A percentile compares a stretch with the other conserved stretches of the same genome.
phyloP scores from a whole-genome alignment of 2,888 invertebrate genomes.

The Acleris literana region DNA sequence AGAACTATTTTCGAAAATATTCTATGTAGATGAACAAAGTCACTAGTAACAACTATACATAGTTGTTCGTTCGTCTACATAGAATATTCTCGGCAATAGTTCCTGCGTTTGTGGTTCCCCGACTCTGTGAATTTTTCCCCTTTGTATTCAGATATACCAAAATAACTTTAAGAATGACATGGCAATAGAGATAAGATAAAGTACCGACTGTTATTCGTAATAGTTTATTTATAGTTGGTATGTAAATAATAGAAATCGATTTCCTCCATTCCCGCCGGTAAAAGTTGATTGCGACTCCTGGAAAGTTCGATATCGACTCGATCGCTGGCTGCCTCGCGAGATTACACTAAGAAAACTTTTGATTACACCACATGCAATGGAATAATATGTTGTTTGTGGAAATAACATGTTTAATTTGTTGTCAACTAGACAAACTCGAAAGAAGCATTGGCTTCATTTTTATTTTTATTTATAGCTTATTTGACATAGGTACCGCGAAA shows the following conservation, averaged over 20 bases:
- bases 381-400: no score
- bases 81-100: no score
- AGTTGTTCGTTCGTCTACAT: no score
- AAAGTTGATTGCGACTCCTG: constrained; percentile 13
- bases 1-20: no score
- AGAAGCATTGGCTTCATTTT: background rate
- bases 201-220: background rate
- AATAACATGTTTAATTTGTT: no score
- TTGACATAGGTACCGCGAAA: background rate
- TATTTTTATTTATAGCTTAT: background rate
- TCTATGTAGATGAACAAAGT: no score
- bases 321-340: constrained; percentile 13
- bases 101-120: no score
- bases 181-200: constrained; percentile 8
- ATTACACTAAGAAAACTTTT: constrained; percentile 31
- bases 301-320: constrained; percentile 22
- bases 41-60: no score
- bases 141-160: no score
- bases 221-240: constrained; percentile 2
- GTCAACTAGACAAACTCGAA: background rate
- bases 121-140: no score
- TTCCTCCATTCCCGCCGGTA: constrained; percentile 19
- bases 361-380: constrained; percentile 16
- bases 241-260: constrained; percentile 28
- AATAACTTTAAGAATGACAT: constrained; percentile 1